Conservation (phyloP, 2,113 vertebrate species). For the Scatophagus argus region DNA sequence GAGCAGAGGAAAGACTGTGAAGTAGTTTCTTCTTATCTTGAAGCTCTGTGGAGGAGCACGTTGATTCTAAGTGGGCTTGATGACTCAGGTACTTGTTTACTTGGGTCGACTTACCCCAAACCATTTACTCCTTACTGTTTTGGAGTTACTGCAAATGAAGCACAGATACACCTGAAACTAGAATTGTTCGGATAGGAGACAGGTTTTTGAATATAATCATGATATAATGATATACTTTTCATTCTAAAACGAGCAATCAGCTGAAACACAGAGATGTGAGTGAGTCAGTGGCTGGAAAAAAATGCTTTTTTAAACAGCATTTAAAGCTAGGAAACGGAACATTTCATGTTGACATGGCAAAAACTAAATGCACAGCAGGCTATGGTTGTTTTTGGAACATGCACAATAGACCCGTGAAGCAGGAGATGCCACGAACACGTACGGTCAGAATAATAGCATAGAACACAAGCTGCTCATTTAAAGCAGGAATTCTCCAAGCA, state of each 20-base stretch:
- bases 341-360: constrained; percentile 5
- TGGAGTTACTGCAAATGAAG: not conserved
- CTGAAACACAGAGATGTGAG: not conserved
- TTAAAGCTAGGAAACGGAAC: not conserved
- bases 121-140: constrained; percentile 2
- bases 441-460: constrained; percentile 59
- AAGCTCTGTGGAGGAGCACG: constrained; percentile 20
- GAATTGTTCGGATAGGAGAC: not conserved
- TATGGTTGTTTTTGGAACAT: constrained; percentile 21
- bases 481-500: constrained; percentile 19
- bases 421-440: constrained; percentile 59
- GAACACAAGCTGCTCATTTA: constrained; percentile 61
- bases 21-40: constrained; percentile 16
- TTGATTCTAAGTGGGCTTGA: constrained; percentile 18
- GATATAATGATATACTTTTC: not conserved
- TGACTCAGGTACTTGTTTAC: constrained; percentile 27
- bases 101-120: not conserved
- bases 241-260: not conserved
- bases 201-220: not conserved
- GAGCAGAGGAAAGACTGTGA: constrained; percentile 17
- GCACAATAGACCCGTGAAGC: constrained; percentile 44
- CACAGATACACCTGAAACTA: not conserved
- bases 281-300: not conserved
- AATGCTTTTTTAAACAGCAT: not conserved
- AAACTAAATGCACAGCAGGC: constrained; percentile 34